These are phyloP conservation scores for Pangasianodon gigas DNA, from an alignment of 2,113 vertebrate genomes.

Conservation along the genomic window DNA sequence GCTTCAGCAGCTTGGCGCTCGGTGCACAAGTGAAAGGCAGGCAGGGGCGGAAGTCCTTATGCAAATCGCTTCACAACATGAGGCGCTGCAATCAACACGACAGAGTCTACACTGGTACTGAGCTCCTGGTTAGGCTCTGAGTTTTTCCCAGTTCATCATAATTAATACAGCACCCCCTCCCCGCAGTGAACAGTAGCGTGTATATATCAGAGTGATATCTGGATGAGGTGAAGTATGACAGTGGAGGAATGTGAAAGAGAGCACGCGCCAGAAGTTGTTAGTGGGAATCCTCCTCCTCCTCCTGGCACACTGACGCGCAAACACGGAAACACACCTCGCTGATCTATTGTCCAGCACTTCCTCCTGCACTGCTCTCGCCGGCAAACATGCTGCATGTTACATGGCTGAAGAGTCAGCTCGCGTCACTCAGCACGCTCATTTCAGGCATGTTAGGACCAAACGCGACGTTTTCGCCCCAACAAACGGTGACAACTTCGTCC, in stretches of 20 bases:
- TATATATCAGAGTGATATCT: background rate
- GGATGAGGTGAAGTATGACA: background rate
- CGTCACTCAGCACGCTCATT: no score
- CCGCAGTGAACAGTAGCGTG: background rate
- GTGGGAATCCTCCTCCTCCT: conserved; percentile 10
- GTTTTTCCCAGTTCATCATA: background rate
- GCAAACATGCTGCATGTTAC: no score
- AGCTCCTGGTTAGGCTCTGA: background rate
- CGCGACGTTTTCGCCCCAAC: no score
- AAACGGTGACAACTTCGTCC: background rate
- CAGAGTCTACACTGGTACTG: background rate
- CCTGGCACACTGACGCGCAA: conserved; percentile 17
- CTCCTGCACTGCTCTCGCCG: conserved; percentile 25
- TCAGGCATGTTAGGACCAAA: background rate
- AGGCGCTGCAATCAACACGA: background rate
- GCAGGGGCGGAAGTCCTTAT: conserved; percentile 73
- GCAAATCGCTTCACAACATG: conserved; percentile 65
- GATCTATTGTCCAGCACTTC: conserved; percentile 61
- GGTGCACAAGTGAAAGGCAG: conserved; percentile 60
- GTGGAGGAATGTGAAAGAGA: conserved; percentile 34
- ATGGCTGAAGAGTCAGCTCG: background rate
- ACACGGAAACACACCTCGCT: conserved; percentile 34
- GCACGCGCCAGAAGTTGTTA: conserved; percentile 18
- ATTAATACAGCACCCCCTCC: background rate
- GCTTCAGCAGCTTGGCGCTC: conserved; percentile 62